Base-by-base conservation (phyloP, 2,113 vertebrate genomes). In the Hyla sarda region DNA sequence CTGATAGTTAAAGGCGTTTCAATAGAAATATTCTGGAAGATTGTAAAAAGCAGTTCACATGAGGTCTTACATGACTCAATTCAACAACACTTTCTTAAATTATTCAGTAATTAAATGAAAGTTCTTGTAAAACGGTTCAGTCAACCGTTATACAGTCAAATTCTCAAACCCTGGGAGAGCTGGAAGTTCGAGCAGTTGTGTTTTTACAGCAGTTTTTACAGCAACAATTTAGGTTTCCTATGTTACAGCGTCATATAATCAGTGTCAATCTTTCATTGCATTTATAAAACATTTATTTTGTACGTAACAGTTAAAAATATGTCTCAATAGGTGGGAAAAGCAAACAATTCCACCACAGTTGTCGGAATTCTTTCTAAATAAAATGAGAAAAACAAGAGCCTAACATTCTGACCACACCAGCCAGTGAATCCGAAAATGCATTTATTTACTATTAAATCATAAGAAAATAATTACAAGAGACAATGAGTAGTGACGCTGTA, bases 31-130 rank as follows among this genome's bases (percentile, higher is more conserved):
- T 87, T 87, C 5, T 87, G 37, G 84, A 88, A 75, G 82, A 89
- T 88, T 86, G 73, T 77, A 75, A 87, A 88, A 88, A 11, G 10
- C 17, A 88, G 88, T 89, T 89, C 88, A 88, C 34, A 67, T 23
- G 50, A 82, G 37, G 16, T 73, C 87, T 83, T 85, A 77, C 87
- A 89, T 87, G 2, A 90, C 89, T 92, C 88, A 90, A 92, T 88
- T 90, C 89, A 88, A 91, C 84, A 89, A 88, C 87, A 89, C 85
- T 85, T 85, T 82, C 17, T 88, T 92, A 84, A 90, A 92, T 92
- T 89, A 93, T 91, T 90, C 80, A 92, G 19, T 67, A 87, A n/a
- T 88, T 88, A 87, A 87, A 80, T 88, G 76, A 78, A 90, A 91
- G 48, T 71, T 85, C 17, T 86, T 91, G 87, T 71, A 89, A 87